A percentile compares a stretch with the other conserved stretches of the same genome.
Conservation (phyloP, 2,888 invertebrate species). For the Opisthograptis luteolata region DNA sequence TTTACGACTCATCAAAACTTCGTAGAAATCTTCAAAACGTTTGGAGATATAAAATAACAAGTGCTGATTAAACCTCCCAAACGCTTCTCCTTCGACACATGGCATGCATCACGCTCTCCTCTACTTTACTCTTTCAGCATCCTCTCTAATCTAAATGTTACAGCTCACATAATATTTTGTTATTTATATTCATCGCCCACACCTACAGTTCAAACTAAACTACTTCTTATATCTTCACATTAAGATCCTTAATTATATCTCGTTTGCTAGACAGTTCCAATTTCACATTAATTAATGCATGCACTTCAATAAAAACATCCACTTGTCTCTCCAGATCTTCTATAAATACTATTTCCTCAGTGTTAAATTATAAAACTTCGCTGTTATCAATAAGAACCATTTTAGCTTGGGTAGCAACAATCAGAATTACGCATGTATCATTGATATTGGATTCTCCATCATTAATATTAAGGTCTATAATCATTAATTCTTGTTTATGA, state of each 20-base stretch:
- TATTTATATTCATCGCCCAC: constrained; percentile 33
- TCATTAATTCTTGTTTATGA: constrained; percentile 22
- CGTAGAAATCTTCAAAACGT: constrained; percentile 16
- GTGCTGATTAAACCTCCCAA: constrained; percentile 23
- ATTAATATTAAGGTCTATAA: constrained; percentile 28
- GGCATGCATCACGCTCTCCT: constrained; percentile 29
- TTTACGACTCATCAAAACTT: constrained; percentile 9
- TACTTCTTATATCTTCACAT: rapidly evolving
- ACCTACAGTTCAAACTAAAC: constrained; percentile 18
- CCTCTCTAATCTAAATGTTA: constrained; percentile 27
- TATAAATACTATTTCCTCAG: constrained; percentile 26
- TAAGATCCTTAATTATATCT: constrained; percentile 29
- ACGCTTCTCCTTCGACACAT: constrained; percentile 31
- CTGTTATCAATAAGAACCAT: background rate
- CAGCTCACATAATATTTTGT: constrained; percentile 26
- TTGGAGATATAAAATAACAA: constrained; percentile 17
- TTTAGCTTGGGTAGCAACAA: constrained; percentile 5
- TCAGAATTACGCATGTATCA: constrained; percentile 1
- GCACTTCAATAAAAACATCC: constrained; percentile 50
- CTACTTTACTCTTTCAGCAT: constrained; percentile 29
- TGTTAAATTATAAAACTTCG: constrained; percentile 7
- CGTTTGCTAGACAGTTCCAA: constrained; percentile 33
- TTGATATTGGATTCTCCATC: constrained; percentile 31
- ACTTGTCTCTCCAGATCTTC: constrained; percentile 49
- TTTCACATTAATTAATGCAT: constrained; percentile 53